These are phyloP conservation scores for Vidua chalybeata DNA, from an alignment of 2,113 vertebrate species.

Conservation along the genomic window DNA sequence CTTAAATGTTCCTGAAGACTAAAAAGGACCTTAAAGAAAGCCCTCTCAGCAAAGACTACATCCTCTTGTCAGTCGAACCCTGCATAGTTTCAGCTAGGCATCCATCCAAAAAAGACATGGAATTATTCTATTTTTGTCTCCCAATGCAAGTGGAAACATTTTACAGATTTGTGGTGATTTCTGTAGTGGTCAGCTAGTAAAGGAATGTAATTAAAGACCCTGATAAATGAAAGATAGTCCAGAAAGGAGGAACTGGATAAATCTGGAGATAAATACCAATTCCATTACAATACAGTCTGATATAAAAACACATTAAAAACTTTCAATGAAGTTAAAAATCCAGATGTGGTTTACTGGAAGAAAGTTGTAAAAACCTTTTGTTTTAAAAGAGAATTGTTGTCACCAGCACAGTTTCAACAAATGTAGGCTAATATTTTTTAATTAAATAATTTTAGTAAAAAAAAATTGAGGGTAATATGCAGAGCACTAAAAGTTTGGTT, in stretches of 20 bases:
- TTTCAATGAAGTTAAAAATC: not conserved
- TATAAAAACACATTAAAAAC: not conserved
- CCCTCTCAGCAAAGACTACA: constrained; percentile 76
- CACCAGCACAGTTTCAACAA: not conserved
- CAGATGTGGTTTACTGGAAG: constrained; percentile 34
- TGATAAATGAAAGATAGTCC: constrained; percentile 65
- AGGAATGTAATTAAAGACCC: constrained; percentile 85
- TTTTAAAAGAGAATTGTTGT: not conserved
- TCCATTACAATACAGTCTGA: not conserved
- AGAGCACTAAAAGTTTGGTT: not conserved
- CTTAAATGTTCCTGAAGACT: constrained; percentile 62
- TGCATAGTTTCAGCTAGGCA: constrained; percentile 85
- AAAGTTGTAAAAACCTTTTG: constrained; percentile 3
- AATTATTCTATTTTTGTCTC: constrained; percentile 90
- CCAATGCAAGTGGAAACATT: constrained; percentile 78
- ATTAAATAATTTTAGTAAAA: not conserved
- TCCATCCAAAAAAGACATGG: constrained; percentile 85
- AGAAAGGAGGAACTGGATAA: constrained; percentile 17
- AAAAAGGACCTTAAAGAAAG: constrained; percentile 72
- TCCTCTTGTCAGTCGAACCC: constrained; percentile 82
- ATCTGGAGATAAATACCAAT: constrained; percentile 64
- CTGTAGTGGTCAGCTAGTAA: constrained; percentile 79
- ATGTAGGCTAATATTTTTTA: not conserved
- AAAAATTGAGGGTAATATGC: not conserved
- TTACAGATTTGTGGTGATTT: constrained; percentile 82